These are phyloP conservation scores for Leptonema lineaticorne DNA, from an alignment of 1,140 invertebrate genomes.

Conservation along the genomic window DNA sequence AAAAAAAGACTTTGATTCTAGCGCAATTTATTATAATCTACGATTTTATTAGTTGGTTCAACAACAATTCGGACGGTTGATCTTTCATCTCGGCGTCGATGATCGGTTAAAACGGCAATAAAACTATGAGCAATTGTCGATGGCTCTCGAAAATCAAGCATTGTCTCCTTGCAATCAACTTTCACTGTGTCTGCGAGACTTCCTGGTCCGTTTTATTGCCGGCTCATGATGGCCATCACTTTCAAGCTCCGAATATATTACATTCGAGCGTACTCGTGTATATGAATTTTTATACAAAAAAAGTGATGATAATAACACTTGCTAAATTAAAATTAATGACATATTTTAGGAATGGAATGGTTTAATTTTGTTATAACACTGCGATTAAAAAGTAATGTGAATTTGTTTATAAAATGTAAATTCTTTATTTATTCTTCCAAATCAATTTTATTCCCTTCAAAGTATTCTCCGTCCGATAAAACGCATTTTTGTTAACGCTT, in stretches of 20 bases:
- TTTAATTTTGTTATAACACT: not conserved
- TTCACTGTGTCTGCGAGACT: constrained; percentile 10
- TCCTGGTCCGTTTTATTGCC: constrained; percentile 19
- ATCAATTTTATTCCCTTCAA: no score
- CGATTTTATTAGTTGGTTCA: no score
- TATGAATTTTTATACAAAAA: not conserved
- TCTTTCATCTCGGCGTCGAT: no score
- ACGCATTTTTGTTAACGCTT: no score
- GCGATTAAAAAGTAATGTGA: no score
- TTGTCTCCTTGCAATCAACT: constrained; percentile 19
- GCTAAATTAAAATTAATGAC: not conserved
- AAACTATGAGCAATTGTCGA: not conserved
- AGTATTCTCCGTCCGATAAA: no score
- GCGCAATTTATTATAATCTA: no score
- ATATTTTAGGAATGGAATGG: not conserved
- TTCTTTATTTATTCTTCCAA: no score
- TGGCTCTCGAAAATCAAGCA: not conserved
- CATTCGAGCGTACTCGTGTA: not conserved
- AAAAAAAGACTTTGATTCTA: no score
- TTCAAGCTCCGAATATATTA: constrained; percentile 12
- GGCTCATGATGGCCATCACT: constrained; percentile 18
- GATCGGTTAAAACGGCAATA: not conserved
- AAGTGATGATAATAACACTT: not conserved
- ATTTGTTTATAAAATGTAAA: no score
- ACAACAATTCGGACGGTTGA: no score